Conservation (phyloP, 1,140 invertebrate species). For the Pissodes strobi region DNA sequence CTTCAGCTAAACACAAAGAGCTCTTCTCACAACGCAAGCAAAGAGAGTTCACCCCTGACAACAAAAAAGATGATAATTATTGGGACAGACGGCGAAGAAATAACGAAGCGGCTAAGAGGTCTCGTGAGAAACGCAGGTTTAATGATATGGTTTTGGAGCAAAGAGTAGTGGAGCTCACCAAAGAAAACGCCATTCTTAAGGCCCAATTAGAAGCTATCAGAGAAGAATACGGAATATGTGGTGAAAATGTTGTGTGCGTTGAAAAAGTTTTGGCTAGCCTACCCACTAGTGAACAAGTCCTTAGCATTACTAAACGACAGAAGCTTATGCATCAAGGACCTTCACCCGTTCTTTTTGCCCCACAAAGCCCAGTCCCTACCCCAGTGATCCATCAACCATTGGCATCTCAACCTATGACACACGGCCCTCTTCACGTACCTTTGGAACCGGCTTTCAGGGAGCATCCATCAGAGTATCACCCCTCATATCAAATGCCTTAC, state of each 20-base stretch:
- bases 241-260: constrained; percentile 81
- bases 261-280: constrained; percentile 85
- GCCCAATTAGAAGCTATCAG: constrained; percentile 91
- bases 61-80: constrained; percentile 95
- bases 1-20: constrained; percentile 71
- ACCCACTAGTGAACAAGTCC: constrained; percentile 79
- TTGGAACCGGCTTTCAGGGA: constrained; percentile 51
- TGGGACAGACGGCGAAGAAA: constrained; percentile 94
- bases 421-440: constrained; percentile 43
- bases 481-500: constrained; percentile 43
- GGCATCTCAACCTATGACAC: constrained; percentile 56
- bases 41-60: constrained; percentile 94
- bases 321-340: constrained; percentile 62
- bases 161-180: constrained; percentile 89
- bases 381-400: constrained; percentile 70
- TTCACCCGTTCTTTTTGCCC: constrained; percentile 61
- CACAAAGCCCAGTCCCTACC: constrained; percentile 68
- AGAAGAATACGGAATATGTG: constrained; percentile 90
- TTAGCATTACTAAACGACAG: constrained; percentile 78
- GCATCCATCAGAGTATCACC: constrained; percentile 48
- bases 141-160: constrained; percentile 97
- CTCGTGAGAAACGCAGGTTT: constrained; percentile 91
- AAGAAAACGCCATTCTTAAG: constrained; percentile 92
- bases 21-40: constrained; percentile 88
- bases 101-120: constrained; percentile 95